These are phyloP conservation scores for Cremastobaeus sp. DNA, from an alignment of 2,888 invertebrate species.

Conservation along the genomic window DNA sequence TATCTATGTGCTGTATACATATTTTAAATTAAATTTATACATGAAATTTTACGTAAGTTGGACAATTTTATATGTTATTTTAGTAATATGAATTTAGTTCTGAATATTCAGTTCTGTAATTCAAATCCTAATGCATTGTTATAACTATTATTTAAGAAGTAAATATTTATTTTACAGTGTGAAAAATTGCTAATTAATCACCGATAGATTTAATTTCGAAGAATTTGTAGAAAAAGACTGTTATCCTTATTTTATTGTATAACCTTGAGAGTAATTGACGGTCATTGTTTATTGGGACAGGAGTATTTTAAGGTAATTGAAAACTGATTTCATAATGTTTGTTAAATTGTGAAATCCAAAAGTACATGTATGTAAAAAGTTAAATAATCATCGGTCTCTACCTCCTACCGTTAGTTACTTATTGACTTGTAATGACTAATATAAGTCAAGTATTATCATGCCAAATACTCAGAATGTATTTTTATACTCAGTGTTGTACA, in stretches of 20 bases:
- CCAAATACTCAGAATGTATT: constrained; percentile 38
- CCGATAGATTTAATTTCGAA: not conserved
- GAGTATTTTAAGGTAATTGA: not conserved
- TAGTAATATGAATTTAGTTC: too few relatives aligned
- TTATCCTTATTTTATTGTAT: constrained; percentile 5
- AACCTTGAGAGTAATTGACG: constrained; percentile 1
- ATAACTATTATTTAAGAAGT: not conserved
- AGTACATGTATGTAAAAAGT: not conserved
- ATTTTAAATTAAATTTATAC: too few relatives aligned
- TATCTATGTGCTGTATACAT: too few relatives aligned
- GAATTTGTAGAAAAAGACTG: constrained; percentile 10
- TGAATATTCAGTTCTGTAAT: too few relatives aligned
- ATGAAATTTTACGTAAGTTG: too few relatives aligned
- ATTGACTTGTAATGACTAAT: constrained; percentile 13
- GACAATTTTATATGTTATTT: too few relatives aligned
- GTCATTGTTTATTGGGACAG: too few relatives aligned
- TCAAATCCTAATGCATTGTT: not conserved
- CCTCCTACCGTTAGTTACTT: constrained; percentile 8
- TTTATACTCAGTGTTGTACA: not conserved
- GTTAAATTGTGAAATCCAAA: not conserved
- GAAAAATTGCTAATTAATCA: not conserved
- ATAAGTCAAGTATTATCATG: constrained; percentile 38
- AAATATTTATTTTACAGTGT: constrained; percentile 10
- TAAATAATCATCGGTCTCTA: constrained; percentile 8
- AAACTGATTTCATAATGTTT: not conserved